Evolutionary conservation across 2,888 invertebrate genomes (phyloP).

Genomic region (Polymixis lichenea): DNA sequence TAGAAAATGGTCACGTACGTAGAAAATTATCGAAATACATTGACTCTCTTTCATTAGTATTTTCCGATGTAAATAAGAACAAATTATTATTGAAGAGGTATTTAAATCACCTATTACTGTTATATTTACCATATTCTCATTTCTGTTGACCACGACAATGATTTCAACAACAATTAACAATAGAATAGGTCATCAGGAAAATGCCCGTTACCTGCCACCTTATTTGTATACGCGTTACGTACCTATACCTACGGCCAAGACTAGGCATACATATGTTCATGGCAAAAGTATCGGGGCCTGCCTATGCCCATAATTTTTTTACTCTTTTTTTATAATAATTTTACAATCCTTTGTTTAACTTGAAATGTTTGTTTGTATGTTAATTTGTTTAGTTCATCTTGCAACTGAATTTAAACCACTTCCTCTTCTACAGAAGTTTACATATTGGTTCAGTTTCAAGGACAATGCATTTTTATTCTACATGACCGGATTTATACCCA

Average conservation of each 20-base stretch:
- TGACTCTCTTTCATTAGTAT: neutral
- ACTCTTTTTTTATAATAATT: neutral
- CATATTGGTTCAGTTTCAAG: no score
- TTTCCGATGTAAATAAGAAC: neutral
- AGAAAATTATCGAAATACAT: slow-evolving; percentile 3
- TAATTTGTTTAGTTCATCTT: no score
- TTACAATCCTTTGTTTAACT: no score
- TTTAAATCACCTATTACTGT: slow-evolving; percentile 6
- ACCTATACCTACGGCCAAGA: neutral
- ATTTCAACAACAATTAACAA: slow-evolving; percentile 7
- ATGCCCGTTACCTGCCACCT: neutral
- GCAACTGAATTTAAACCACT: no score
- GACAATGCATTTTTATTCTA: no score
- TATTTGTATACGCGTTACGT: neutral
- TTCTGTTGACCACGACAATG: neutral
- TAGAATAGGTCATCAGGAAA: slow-evolving; percentile 6
- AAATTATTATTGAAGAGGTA: neutral
- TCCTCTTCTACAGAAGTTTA: no score
- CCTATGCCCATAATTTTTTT: no score
- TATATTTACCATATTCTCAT: neutral
- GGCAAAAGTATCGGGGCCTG: neutral
- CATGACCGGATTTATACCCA: no score
- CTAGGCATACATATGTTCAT: neutral
- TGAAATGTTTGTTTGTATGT: no score
- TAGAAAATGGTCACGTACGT: slow-evolving; percentile 9